A percentile compares a stretch with the other conserved stretches of the same genome.
These are phyloP conservation scores for Notodonta ziczac DNA, from an alignment of 2,888 invertebrate species.

Conservation along the genomic window DNA sequence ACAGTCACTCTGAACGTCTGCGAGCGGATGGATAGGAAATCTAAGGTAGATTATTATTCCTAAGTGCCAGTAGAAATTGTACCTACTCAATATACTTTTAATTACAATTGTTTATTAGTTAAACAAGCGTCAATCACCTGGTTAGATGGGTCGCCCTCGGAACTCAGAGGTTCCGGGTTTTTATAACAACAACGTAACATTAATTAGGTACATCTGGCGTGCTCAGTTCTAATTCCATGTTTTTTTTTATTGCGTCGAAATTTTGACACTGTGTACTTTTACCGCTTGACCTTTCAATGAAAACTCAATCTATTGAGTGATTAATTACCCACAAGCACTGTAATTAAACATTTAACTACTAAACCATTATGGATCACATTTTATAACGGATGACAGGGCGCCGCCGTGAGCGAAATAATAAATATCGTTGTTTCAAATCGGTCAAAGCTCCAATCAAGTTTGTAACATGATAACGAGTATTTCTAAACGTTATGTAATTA, in stretches of 20 bases:
- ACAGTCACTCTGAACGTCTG: too few species aligned
- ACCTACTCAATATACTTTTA: too few species aligned
- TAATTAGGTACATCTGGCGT: too few species aligned
- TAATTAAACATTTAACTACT: slow-evolving; percentile 70
- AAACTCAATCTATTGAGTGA: slow-evolving; percentile 68
- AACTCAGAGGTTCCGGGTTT: too few species aligned
- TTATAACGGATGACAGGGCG: slow-evolving; percentile 48
- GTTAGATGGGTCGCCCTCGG: too few species aligned
- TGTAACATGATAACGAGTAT: slow-evolving; percentile 35
- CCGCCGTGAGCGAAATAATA: slow-evolving; percentile 55
- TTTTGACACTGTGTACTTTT: slow-evolving; percentile 33
- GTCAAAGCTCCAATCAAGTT: slow-evolving; percentile 39
- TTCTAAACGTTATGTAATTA: slow-evolving; percentile 33
- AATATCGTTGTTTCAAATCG: slow-evolving; percentile 48
- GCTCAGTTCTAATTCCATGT: too few species aligned
- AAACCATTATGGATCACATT: slow-evolving; percentile 51
- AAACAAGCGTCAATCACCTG: too few species aligned
- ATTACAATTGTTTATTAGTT: too few species aligned
- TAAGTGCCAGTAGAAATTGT: too few species aligned
- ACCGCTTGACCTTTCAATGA: slow-evolving; percentile 51
- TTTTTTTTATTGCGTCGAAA: not conserved
- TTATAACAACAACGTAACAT: too few species aligned
- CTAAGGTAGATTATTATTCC: too few species aligned
- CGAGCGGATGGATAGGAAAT: too few species aligned
- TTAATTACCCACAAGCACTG: slow-evolving; percentile 64